A percentile compares a stretch with the other conserved stretches of the same genome.
These are phyloP conservation scores for Beaufortia kweichowensis DNA, from an alignment of 2,113 vertebrate genomes.

Conservation along the genomic window DNA sequence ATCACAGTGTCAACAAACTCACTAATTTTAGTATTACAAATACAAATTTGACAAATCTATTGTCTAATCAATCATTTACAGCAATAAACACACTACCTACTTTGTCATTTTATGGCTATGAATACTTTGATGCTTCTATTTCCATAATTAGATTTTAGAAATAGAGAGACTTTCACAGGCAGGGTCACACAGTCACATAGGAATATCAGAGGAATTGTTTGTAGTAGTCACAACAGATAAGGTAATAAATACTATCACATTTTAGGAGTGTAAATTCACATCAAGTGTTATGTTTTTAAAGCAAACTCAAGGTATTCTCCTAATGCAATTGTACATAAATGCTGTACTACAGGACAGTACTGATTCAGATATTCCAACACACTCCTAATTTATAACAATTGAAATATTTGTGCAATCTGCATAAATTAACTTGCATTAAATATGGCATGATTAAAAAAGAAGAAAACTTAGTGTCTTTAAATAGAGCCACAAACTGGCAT, in stretches of 20 bases:
- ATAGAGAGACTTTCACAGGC: too few species aligned
- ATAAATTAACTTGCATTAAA: neutral
- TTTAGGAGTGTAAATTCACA: neutral
- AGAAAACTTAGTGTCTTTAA: neutral
- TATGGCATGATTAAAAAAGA: neutral
- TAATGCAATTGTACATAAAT: neutral
- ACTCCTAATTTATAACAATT: neutral
- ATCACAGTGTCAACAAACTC: too few species aligned
- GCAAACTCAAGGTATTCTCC: neutral
- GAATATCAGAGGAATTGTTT: constrained; percentile 11
- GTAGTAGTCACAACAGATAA: constrained; percentile 11
- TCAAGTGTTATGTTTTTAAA: neutral
- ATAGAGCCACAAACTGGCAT: neutral
- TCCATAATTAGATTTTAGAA: too few species aligned
- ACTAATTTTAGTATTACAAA: too few species aligned
- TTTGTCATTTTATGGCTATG: too few species aligned
- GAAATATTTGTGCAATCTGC: neutral
- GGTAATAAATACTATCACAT: neutral
- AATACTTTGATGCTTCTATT: too few species aligned
- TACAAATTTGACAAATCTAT: too few species aligned
- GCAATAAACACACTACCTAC: too few species aligned
- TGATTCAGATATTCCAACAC: neutral
- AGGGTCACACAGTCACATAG: too few species aligned
- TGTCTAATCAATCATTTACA: too few species aligned
- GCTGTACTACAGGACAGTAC: neutral